phyloP scores from a whole-genome alignment of 2,797 vertebrate species.

The Rhodeus uyekii region DNA sequence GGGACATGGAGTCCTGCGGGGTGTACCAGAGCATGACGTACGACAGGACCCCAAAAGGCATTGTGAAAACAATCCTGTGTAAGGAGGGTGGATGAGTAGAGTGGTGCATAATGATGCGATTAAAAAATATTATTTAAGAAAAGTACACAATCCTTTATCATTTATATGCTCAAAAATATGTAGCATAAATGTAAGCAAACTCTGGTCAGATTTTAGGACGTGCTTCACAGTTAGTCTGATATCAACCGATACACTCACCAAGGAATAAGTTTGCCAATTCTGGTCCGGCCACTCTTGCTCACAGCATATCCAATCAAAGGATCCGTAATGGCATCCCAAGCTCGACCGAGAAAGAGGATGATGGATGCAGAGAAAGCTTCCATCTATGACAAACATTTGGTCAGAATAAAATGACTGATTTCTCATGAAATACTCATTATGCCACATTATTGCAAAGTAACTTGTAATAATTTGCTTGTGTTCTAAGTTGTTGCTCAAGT shows the following conservation, averaged over 20 bases:
- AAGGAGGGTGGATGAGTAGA: not conserved
- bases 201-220: not conserved
- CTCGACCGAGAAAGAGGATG: slow-evolving; percentile 69
- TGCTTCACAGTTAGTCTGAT: not conserved
- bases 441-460: not conserved
- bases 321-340: slow-evolving; percentile 70
- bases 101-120: not conserved
- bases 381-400: slow-evolving; percentile 48
- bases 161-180: not conserved
- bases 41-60: slow-evolving; percentile 64
- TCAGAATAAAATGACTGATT: not conserved
- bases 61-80: slow-evolving; percentile 63
- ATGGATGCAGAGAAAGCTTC: slow-evolving; percentile 63
- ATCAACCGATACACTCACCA: slow-evolving; percentile 59
- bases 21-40: slow-evolving; percentile 68
- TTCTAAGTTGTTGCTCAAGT: not conserved
- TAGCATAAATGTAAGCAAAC: not conserved
- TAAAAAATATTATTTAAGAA: not conserved
- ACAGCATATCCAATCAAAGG: slow-evolving; percentile 67
- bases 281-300: slow-evolving; percentile 65
- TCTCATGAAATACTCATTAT: not conserved
- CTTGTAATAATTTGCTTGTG: no score
- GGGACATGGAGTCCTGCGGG: slow-evolving; percentile 55
- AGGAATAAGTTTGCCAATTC: slow-evolving; percentile 66
- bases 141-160: not conserved